Percentiles rank a stretch among this genome's conserved stretches.
Evolutionary conservation across 2,797 vertebrate genomes (phyloP).

Genomic region (Premnoplex brunnescens): DNA sequence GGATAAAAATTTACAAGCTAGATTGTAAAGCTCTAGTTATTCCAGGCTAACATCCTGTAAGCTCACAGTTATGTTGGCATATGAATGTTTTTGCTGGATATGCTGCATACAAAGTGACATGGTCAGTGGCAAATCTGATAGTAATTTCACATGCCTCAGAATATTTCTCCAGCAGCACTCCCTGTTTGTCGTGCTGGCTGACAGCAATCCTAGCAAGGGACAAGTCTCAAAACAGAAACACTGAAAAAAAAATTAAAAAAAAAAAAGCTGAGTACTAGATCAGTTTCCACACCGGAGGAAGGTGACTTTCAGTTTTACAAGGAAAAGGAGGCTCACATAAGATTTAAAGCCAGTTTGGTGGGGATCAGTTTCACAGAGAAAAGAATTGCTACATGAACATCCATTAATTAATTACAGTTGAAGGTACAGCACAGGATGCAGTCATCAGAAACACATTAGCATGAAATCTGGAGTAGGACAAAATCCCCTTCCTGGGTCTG

Average conservation of each 20-base stretch:
- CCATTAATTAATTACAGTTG: not conserved
- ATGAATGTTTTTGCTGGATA: not conserved
- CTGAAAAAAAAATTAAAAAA: not conserved
- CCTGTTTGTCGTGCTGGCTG: not conserved
- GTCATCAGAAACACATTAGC: not conserved
- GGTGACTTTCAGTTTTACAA: not conserved
- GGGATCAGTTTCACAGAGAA: not conserved
- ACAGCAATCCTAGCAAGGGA: not conserved
- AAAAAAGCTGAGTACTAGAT: not conserved
- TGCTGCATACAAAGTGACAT: not conserved
- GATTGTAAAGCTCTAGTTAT: not conserved
- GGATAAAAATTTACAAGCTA: slow-evolving; percentile 7
- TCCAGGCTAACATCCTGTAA: not conserved
- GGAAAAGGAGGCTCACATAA: not conserved
- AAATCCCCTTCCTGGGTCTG: not conserved
- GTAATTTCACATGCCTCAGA: not conserved
- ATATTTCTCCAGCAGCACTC: not conserved
- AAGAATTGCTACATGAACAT: not conserved
- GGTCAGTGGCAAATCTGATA: not conserved
- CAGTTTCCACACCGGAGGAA: not conserved
- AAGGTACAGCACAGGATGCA: not conserved
- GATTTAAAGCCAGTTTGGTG: not conserved
- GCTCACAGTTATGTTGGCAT: not conserved
- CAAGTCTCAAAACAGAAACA: not conserved
- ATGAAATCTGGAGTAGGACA: not conserved